Evolutionary conservation across 2,113 vertebrate species (phyloP).

Genomic region (Garra rufa): DNA sequence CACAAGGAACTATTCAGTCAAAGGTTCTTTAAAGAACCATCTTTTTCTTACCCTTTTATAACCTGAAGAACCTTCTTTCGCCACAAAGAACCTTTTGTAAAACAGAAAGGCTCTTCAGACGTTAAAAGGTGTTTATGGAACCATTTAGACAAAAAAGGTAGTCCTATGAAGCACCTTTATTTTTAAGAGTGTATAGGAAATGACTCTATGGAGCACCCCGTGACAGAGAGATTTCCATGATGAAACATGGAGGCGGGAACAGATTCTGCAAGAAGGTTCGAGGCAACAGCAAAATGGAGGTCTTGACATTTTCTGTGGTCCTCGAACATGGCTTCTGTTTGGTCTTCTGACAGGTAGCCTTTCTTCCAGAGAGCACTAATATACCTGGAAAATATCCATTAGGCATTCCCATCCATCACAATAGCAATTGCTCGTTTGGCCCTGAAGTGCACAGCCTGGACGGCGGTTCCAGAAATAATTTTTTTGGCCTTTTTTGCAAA

Average conservation of each 20-base stretch:
- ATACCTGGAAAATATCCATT: slow-evolving; percentile 19
- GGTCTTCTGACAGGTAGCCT: background rate
- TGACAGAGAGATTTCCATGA: slow-evolving; percentile 72
- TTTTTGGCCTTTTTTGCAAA: background rate
- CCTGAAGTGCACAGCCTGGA: slow-evolving; percentile 2
- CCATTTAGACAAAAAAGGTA: too few species aligned
- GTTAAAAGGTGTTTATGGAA: too few species aligned
- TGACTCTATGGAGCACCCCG: slow-evolving; percentile 74
- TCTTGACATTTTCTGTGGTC: background rate
- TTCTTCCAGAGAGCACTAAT: background rate
- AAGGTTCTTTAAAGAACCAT: too few species aligned
- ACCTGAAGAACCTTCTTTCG: too few species aligned
- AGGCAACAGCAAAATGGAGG: background rate
- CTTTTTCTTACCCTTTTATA: too few species aligned
- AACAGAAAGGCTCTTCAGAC: too few species aligned
- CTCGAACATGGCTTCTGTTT: background rate
- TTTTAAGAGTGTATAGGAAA: too few species aligned
- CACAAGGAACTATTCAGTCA: too few species aligned
- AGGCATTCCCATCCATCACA: background rate
- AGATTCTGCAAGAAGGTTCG: slow-evolving; percentile 64
- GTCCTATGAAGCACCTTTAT: too few species aligned
- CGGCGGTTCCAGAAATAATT: background rate
- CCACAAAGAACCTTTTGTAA: too few species aligned
- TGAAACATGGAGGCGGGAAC: slow-evolving; percentile 65
- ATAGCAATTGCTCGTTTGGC: background rate